Evolutionary conservation across 2,888 invertebrate genomes (phyloP).

Genomic region (Entomobrya multifasciata): DNA sequence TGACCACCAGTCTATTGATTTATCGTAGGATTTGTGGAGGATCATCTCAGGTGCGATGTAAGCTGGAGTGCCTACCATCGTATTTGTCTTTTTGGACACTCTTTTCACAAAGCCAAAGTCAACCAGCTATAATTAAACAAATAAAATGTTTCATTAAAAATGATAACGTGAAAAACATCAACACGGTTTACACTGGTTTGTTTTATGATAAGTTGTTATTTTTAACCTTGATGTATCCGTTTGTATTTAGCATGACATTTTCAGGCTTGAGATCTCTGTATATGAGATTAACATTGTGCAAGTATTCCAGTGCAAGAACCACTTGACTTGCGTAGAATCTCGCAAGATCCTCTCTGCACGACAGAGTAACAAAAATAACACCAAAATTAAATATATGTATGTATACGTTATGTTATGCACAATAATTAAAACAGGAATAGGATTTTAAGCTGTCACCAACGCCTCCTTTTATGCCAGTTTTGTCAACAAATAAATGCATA

Average conservation of each 20-base stretch:
- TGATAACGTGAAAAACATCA: no score
- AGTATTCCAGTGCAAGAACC: slow-evolving; percentile 64
- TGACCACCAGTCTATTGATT: slow-evolving; percentile 8
- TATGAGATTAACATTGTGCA: slow-evolving; percentile 62
- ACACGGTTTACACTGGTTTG: background rate
- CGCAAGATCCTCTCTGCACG: slow-evolving; percentile 52
- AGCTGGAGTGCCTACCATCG: slow-evolving; percentile 6
- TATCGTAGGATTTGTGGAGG: slow-evolving; percentile 18
- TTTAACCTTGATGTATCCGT: slow-evolving; percentile 62
- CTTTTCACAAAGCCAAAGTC: slow-evolving; percentile 56
- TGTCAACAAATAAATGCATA: no score
- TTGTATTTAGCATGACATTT: slow-evolving; percentile 61
- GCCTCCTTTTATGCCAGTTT: background rate
- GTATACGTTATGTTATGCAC: no score
- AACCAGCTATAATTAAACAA: slow-evolving; percentile 7
- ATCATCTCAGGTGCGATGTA: background rate
- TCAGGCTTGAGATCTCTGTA: slow-evolving; percentile 71
- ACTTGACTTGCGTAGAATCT: slow-evolving; percentile 64
- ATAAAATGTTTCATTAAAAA: background rate
- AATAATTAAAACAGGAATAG: no score
- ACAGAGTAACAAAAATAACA: background rate
- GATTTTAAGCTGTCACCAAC: no score
- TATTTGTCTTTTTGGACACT: background rate
- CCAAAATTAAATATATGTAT: background rate
- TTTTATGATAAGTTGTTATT: background rate